Base-by-base conservation (phyloP, 1,140 invertebrate genomes). In the Samia ricini region DNA sequence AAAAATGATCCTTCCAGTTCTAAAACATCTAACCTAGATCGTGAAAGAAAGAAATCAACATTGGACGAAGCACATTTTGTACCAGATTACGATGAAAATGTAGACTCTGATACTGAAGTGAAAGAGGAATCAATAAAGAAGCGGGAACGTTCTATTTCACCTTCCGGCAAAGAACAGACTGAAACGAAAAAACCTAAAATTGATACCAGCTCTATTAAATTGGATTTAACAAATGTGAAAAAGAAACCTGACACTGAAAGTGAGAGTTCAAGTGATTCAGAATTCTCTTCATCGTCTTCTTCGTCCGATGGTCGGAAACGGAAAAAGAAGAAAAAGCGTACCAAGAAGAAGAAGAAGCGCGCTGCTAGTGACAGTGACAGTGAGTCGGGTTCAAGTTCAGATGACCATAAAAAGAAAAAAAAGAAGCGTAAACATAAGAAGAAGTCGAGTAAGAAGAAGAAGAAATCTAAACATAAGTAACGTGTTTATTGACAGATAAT, bases 41-140 rank as follows among this genome's bases (percentile, higher is more conserved):
- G 91, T 5, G 93, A 94, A 72, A 91, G 92, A 60, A 94, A 94
- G 64, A 93, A 94, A 66, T 92, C 93, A 12, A 92, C 92, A 24
- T 80, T 95, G 12, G 94, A 95, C 69, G 95, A 95, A 82, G 92
- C 94, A 0, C 93, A 92, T 68, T 95, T 95, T 76, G 94, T 94
- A 69, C 94, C 94, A 1, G 94, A 95, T 83, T 95, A 95, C 79
- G 95, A 95, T 66, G 91, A 91, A 73, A 89, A 72, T 57, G 77
- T 91, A 12, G 91, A 91, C 73, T 91, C 89, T 29, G 89, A 91
- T 36, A 81, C 68, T 66, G 91, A 91, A 61, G 66, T 56, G 12
- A 91, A 91, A 73, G 87, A 90, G 7, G 86, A 87, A 8, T 22
- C 26, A 58, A 51, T 29, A 18, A 88, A 84, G 58, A 90, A 90